These are phyloP conservation scores for Cherax destructor DNA, from an alignment of 1,140 invertebrate genomes.

Conservation along the genomic window DNA sequence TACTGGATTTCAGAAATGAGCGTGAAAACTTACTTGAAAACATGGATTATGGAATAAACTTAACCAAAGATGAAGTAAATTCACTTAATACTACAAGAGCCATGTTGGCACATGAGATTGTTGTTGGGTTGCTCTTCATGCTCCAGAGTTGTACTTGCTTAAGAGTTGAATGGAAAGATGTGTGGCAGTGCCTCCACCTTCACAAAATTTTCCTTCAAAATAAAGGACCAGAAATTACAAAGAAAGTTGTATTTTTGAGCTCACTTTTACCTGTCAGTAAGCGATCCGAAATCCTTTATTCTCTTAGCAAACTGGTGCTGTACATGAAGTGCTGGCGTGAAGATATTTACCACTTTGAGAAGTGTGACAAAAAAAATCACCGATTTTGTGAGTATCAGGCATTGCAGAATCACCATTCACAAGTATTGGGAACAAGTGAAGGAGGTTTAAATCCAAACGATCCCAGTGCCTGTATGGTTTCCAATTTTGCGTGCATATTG, in stretches of 20 bases:
- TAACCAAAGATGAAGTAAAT: background rate
- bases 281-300: constrained; percentile 21
- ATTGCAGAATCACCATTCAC: constrained; percentile 48
- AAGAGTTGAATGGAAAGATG: constrained; percentile 53
- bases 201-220: constrained; percentile 55
- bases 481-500: constrained; percentile 48
- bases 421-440: constrained; percentile 40
- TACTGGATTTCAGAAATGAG: constrained; percentile 20
- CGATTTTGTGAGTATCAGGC: constrained; percentile 55
- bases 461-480: constrained; percentile 48
- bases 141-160: constrained; percentile 52
- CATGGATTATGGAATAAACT: background rate
- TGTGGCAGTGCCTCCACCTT: constrained; percentile 49
- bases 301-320: constrained; percentile 35
- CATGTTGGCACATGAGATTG: constrained; percentile 23
- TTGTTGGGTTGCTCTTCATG: constrained; percentile 32
- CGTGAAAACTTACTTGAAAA: background rate
- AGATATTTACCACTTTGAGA: constrained; percentile 50
- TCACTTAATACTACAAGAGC: constrained; percentile 19
- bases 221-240: constrained; percentile 42
- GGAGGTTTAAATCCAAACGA: constrained; percentile 26
- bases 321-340: constrained; percentile 57
- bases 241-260: constrained; percentile 38
- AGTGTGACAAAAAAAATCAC: constrained; percentile 59
- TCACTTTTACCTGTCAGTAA: constrained; percentile 22